These are phyloP conservation scores for Tenthredo amoena DNA, from an alignment of 2,888 invertebrate species.

Conservation along the genomic window DNA sequence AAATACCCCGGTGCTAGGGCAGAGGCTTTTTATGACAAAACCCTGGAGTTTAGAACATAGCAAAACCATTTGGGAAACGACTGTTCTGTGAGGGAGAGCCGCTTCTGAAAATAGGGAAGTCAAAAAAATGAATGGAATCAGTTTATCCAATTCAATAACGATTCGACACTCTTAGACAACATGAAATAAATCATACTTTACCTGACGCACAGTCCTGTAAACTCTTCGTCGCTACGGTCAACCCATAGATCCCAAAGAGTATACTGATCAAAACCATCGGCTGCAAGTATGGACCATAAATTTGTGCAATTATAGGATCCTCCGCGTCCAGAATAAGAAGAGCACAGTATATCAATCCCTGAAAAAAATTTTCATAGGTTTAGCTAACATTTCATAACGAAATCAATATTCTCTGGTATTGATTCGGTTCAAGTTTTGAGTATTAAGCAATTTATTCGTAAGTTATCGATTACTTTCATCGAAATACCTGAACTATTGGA, in stretches of 20 bases:
- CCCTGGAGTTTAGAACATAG: constrained; percentile 86
- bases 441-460: constrained; percentile 53
- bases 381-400: not conserved
- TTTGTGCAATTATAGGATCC: constrained; percentile 64
- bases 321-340: constrained; percentile 70
- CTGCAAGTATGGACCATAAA: constrained; percentile 81
- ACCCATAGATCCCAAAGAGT: constrained; percentile 85
- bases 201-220: constrained; percentile 77
- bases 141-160: not conserved
- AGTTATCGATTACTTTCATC: not conserved
- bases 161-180: not conserved
- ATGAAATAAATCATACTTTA: constrained; percentile 58
- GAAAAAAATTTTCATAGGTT: constrained; percentile 54
- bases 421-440: not conserved
- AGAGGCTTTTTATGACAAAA: constrained; percentile 80
- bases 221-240: constrained; percentile 83
- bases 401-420: not conserved
- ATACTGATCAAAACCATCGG: constrained; percentile 84
- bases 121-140: constrained; percentile 6
- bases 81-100: constrained; percentile 70
- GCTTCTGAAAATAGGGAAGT: constrained; percentile 66
- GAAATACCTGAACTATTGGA: constrained; percentile 85
- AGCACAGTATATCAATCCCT: constrained; percentile 69
- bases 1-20: constrained; percentile 79
- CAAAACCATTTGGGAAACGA: constrained; percentile 84